These are phyloP conservation scores for Sylvilagus bachmani DNA, from an alignment of 2,113 vertebrate genomes.

Conservation along the genomic window DNA sequence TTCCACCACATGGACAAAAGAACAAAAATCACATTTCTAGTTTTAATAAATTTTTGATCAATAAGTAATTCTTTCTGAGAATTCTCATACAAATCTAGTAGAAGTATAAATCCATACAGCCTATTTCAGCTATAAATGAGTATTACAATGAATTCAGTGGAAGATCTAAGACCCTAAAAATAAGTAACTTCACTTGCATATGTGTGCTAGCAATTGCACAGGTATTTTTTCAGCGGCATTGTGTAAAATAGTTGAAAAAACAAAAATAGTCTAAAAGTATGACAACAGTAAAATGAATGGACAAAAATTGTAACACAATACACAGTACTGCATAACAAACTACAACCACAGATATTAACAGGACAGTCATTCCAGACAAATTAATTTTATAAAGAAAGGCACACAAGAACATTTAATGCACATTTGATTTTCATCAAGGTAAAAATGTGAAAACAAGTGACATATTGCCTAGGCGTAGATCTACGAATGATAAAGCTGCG, in stretches of 20 bases:
- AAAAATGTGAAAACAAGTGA: background rate
- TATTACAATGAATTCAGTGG: background rate
- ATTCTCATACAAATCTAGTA: background rate
- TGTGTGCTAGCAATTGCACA: background rate
- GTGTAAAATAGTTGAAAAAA: background rate
- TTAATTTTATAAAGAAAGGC: background rate
- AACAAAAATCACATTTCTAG: rapidly evolving
- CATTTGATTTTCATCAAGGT: background rate
- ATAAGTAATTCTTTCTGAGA: background rate
- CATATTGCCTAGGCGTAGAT: background rate
- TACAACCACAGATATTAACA: background rate
- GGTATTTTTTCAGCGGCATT: background rate
- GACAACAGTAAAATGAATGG: background rate
- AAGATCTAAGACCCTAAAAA: background rate
- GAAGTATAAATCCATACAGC: background rate
- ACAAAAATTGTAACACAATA: background rate
- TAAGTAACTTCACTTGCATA: background rate
- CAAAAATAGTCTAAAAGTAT: background rate
- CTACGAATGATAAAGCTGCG: background rate
- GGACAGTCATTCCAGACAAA: background rate
- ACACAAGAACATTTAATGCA: background rate
- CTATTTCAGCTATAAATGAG: background rate
- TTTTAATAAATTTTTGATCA: constrained; percentile 6
- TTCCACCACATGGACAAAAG: background rate
- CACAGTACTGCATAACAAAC: background rate